phyloP scores from a whole-genome alignment of 2,113 vertebrate species.

The Oostethus manadensis region DNA sequence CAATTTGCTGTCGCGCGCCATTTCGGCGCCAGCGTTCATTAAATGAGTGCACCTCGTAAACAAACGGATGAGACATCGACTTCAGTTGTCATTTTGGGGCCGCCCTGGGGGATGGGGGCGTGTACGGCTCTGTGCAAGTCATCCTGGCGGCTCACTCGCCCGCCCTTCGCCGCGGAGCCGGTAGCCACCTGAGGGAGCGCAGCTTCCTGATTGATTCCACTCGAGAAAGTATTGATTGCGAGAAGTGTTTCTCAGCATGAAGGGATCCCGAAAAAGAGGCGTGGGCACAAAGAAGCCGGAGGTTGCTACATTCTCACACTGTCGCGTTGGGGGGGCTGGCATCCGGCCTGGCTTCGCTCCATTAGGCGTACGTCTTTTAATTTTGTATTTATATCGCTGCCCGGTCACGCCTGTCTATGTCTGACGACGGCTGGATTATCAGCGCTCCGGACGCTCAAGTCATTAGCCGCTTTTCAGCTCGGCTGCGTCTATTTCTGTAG shows the following conservation, averaged over 20 bases:
- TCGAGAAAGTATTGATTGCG: constrained; percentile 23
- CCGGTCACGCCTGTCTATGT: constrained; percentile 5
- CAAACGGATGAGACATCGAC: constrained; percentile 11
- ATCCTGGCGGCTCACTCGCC: background rate
- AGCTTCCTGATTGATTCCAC: constrained; percentile 23
- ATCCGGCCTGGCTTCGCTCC: constrained; percentile 47
- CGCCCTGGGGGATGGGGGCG: too few relatives aligned
- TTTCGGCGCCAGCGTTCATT: constrained; percentile 59
- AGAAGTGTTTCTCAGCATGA: constrained; percentile 19
- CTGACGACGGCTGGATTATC: constrained; percentile 33
- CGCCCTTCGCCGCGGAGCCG: constrained; percentile 16
- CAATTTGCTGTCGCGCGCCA: constrained; percentile 44
- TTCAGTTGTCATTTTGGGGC: background rate
- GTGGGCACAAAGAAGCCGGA: constrained; percentile 30
- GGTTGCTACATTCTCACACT: constrained; percentile 47
- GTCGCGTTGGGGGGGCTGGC: constrained; percentile 30
- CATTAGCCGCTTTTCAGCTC: constrained; percentile 21
- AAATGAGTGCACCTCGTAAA: constrained; percentile 35
- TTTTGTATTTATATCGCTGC: constrained; percentile 8
- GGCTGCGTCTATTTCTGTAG: constrained; percentile 22
- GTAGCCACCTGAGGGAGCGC: constrained; percentile 26
- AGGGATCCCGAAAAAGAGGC: constrained; percentile 8
- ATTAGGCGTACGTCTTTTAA: constrained; percentile 55
- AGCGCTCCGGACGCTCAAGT: constrained; percentile 12
- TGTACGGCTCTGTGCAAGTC: constrained; percentile 1